phyloP scores from a whole-genome alignment of 2,113 vertebrate genomes.

The Melozone crissalis region DNA sequence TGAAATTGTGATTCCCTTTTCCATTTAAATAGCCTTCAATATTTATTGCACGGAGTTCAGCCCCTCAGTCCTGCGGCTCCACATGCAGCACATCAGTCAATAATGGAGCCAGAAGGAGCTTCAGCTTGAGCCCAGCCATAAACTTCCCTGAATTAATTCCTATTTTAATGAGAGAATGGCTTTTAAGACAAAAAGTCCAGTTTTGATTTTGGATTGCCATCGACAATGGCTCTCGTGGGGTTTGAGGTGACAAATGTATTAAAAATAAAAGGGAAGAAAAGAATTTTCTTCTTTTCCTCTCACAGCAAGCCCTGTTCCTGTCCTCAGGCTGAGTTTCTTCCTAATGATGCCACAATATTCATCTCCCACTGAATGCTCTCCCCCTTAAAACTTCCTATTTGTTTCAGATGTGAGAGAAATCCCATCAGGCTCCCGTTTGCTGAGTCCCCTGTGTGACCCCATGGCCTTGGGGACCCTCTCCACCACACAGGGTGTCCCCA shows the following conservation, averaged over 20 bases:
- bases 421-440: background rate
- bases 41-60: background rate
- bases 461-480: background rate
- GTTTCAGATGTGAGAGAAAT: background rate
- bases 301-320: background rate
- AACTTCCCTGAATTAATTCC: background rate
- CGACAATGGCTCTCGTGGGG: background rate
- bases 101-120: background rate
- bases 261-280: background rate
- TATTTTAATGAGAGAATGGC: background rate
- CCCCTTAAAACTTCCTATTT: background rate
- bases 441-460: rapidly evolving
- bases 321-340: background rate
- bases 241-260: background rate
- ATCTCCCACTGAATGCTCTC: background rate
- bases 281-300: background rate
- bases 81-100: background rate
- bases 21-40: background rate
- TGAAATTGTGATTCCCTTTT: background rate
- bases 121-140: background rate
- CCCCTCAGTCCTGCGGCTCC: background rate
- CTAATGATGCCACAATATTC: background rate
- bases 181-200: background rate
- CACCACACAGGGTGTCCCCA: rapidly evolving
- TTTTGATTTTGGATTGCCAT: background rate